Conservation (phyloP, 2,797 vertebrate genomes). For the Neosilurus mollespiculum region DNA sequence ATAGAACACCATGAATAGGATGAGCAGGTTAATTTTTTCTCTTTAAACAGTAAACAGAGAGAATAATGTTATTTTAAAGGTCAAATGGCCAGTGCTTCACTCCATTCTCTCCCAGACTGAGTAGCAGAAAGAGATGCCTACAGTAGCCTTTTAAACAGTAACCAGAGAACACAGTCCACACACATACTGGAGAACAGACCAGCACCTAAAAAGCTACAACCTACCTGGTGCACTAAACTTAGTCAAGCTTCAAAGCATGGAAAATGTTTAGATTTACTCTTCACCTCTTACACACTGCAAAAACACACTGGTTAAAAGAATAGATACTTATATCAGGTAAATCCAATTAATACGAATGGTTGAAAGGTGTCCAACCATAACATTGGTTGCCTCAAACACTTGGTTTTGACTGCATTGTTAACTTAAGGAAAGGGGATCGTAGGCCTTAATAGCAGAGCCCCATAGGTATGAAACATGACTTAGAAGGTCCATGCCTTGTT, state of each 20-base stretch:
- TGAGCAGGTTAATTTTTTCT: not conserved
- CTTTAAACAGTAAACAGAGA: not conserved
- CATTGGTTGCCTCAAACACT: no score
- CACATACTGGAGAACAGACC: constrained; percentile 38
- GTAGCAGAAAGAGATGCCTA: constrained; percentile 27
- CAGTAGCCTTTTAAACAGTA: constrained; percentile 50
- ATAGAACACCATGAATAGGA: not conserved
- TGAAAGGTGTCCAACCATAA: no score
- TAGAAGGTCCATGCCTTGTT: no score
- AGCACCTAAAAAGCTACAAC: constrained; percentile 50
- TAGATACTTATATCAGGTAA: no score
- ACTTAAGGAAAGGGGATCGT: no score
- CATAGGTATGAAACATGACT: no score
- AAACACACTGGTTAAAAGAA: no score
- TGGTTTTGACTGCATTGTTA: no score
- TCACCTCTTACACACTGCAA: not conserved
- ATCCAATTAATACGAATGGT: no score
- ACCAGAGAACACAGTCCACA: constrained; percentile 51
- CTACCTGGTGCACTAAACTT: constrained; percentile 61
- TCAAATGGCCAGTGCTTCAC: not conserved
- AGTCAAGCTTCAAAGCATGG: not conserved
- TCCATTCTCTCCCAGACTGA: constrained; percentile 18
- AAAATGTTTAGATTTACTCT: not conserved
- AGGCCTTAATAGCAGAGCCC: no score
- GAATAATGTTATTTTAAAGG: not conserved